Evolutionary conservation across 2,797 vertebrate genomes (phyloP).

Genomic region (Ispidina picta): DNA sequence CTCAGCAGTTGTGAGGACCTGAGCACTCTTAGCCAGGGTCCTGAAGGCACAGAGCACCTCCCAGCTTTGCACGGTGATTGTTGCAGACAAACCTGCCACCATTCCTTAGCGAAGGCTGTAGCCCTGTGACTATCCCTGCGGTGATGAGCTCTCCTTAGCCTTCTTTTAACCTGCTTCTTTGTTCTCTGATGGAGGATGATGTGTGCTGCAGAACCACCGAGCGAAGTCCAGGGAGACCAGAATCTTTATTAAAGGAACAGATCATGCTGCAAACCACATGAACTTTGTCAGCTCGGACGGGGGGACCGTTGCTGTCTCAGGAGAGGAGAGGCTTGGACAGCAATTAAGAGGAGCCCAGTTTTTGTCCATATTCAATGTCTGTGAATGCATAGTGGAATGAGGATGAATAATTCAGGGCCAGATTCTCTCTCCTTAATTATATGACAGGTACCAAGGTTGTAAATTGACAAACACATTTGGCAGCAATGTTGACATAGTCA

Average conservation of each 20-base stretch:
- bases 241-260: constrained; percentile 7
- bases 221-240: background rate
- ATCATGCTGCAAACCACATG: background rate
- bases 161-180: background rate
- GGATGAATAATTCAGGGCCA: background rate
- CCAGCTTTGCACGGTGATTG: background rate
- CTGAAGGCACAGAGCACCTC: background rate
- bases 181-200: background rate
- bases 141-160: background rate
- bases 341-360: background rate
- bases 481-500: background rate
- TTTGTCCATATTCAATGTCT: background rate
- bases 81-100: background rate
- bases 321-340: background rate
- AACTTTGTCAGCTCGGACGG: background rate
- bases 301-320: background rate
- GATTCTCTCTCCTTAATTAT: background rate
- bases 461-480: background rate
- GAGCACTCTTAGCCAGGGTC: background rate
- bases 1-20: background rate
- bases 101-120: background rate
- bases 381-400: background rate
- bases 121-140: background rate
- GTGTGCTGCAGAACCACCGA: background rate
- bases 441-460: background rate